phyloP scores from a whole-genome alignment of 2,797 vertebrate species.

The Schizothorax lantsangensis region DNA sequence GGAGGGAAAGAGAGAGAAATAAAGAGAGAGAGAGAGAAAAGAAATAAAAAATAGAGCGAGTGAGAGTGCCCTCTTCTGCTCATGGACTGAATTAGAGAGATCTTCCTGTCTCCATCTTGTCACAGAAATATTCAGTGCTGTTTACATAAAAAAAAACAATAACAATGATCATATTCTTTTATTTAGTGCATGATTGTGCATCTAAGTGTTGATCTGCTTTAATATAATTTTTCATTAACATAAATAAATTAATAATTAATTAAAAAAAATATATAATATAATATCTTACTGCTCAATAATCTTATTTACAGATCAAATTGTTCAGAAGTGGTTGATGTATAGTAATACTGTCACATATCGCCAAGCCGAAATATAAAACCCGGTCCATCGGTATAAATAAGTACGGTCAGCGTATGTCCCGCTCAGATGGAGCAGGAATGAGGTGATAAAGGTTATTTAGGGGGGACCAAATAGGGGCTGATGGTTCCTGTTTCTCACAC shows the following conservation, averaged over 20 bases:
- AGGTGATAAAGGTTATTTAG: conserved; percentile 53
- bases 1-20: conserved; percentile 44
- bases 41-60: conserved; percentile 62
- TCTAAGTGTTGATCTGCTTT: not conserved
- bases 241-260: not conserved
- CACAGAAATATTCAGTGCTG: conserved; percentile 35
- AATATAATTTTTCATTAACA: not conserved
- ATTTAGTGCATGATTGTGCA: not conserved
- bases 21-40: conserved; percentile 51
- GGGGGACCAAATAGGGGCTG: conserved; percentile 44
- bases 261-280: not conserved
- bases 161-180: not conserved
- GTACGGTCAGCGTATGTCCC: not conserved
- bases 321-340: not conserved
- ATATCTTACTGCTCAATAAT: not conserved
- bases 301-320: not conserved
- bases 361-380: not conserved
- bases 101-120: conserved; percentile 56
- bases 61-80: conserved; percentile 86
- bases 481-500: conserved; percentile 47
- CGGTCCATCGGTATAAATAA: conserved; percentile 13
- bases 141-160: not conserved
- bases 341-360: not conserved
- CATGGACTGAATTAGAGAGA: conserved; percentile 64
- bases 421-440: conserved; percentile 24